phyloP scores from a whole-genome alignment of 1,140 invertebrate species.

The Saccostrea echinata region DNA sequence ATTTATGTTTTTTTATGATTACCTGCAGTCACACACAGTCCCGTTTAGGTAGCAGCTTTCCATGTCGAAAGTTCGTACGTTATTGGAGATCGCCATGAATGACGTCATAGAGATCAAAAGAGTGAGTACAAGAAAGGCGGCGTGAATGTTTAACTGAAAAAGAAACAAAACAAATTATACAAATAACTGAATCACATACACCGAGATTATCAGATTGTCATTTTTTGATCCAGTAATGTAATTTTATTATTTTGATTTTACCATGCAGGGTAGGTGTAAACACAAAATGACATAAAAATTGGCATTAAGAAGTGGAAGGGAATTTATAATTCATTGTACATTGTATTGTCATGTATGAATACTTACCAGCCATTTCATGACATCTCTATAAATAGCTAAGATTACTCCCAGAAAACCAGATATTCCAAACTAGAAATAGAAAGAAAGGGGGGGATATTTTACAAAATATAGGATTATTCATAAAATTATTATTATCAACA shows the following conservation, averaged over 20 bases:
- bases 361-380: slow-evolving; percentile 7
- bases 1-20: neutral
- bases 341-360: neutral
- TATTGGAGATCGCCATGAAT: slow-evolving; percentile 2
- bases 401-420: neutral
- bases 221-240: no score
- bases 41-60: neutral
- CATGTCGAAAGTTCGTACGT: neutral
- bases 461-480: no score
- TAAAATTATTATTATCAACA: no score
- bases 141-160: slow-evolving; percentile 29
- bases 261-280: no score
- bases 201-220: no score
- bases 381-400: neutral
- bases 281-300: no score
- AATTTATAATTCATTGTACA: no score
- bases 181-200: neutral
- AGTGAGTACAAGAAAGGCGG: neutral
- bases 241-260: no score
- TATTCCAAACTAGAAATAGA: neutral
- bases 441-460: neutral
- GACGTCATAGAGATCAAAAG: neutral
- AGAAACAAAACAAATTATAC: neutral
- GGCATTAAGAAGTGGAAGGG: no score
- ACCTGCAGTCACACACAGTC: slow-evolving; percentile 6